phyloP scores from a whole-genome alignment of 2,797 vertebrate genomes.

The Neomorphus geoffroyi region DNA sequence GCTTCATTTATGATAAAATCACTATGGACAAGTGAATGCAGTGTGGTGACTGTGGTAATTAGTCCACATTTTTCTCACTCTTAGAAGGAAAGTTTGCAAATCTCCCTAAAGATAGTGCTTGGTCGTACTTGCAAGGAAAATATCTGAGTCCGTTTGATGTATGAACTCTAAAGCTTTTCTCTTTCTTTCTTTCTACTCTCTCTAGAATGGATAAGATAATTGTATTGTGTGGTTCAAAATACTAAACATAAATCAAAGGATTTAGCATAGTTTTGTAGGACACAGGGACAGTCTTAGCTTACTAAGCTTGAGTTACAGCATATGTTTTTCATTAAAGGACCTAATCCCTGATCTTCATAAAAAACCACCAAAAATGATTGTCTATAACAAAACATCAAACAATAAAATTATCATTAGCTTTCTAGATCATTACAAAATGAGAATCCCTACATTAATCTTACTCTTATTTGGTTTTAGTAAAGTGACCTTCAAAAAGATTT shows the following conservation, averaged over 20 bases:
- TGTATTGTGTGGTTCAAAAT: background rate
- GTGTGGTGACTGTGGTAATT: background rate
- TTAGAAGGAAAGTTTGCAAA: background rate
- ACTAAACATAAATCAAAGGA: slow-evolving; percentile 18
- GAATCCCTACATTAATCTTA: slow-evolving; percentile 42
- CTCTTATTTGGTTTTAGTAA: slow-evolving; percentile 38
- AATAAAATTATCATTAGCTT: slow-evolving; percentile 62
- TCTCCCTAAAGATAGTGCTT: background rate
- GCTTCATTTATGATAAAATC: background rate
- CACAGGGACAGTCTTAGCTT: slow-evolving; percentile 31
- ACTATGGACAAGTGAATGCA: background rate
- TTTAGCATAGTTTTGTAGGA: slow-evolving; percentile 36
- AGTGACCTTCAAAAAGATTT: slow-evolving; percentile 56
- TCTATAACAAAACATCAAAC: slow-evolving; percentile 61
- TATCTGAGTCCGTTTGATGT: background rate
- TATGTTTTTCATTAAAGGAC: slow-evolving; percentile 56
- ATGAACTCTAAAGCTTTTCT: background rate
- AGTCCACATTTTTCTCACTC: background rate
- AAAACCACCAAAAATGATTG: slow-evolving; percentile 10
- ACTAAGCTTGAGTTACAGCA: slow-evolving; percentile 37
- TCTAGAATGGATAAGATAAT: background rate
- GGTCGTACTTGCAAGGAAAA: background rate
- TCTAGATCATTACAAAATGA: slow-evolving; percentile 23
- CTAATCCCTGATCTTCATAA: slow-evolving; percentile 25
- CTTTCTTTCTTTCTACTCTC: background rate